A percentile compares a stretch with the other conserved stretches of the same genome.
phyloP scores from a whole-genome alignment of 1,140 invertebrate species.

The Ptiloglossa arizonensis region DNA sequence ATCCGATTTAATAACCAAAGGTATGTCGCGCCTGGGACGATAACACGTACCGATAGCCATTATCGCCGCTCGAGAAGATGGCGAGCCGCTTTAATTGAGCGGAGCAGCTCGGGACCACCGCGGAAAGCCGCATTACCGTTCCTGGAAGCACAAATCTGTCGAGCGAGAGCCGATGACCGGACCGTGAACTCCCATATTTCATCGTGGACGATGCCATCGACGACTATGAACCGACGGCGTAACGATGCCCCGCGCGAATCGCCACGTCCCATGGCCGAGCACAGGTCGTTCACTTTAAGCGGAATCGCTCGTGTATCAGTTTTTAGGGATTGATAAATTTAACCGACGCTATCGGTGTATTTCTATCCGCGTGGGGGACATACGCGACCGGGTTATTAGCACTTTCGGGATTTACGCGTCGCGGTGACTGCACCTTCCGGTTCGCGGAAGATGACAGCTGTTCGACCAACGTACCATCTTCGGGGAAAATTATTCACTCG shows the following conservation, averaged over 20 bases:
- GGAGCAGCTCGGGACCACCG: constrained; percentile 46
- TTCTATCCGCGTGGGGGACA: not conserved
- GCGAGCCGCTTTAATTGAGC: constrained; percentile 72
- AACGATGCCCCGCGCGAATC: constrained; percentile 17
- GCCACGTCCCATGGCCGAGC: not conserved
- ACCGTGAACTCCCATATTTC: constrained; percentile 40
- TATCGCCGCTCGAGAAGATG: constrained; percentile 62
- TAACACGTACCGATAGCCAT: constrained; percentile 55
- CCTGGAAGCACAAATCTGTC: constrained; percentile 73
- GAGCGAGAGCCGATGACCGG: constrained; percentile 10
- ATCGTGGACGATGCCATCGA: constrained; percentile 36
- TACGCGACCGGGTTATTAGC: constrained; percentile 14
- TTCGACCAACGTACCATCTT: too few species aligned
- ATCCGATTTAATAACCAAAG: constrained; percentile 19
- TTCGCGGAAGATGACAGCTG: not conserved
- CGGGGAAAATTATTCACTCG: not conserved
- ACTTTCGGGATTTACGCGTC: not conserved
- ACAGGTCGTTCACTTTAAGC: not conserved
- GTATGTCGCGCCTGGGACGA: constrained; percentile 3
- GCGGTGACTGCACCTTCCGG: not conserved
- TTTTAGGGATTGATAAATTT: constrained; percentile 28
- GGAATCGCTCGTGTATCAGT: constrained; percentile 6
- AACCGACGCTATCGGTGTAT: constrained; percentile 1
- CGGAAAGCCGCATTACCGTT: constrained; percentile 64
- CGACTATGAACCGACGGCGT: constrained; percentile 38